Conservation (phyloP, 2,113 vertebrate species). For the Machaerirhynchus nigripectus region DNA sequence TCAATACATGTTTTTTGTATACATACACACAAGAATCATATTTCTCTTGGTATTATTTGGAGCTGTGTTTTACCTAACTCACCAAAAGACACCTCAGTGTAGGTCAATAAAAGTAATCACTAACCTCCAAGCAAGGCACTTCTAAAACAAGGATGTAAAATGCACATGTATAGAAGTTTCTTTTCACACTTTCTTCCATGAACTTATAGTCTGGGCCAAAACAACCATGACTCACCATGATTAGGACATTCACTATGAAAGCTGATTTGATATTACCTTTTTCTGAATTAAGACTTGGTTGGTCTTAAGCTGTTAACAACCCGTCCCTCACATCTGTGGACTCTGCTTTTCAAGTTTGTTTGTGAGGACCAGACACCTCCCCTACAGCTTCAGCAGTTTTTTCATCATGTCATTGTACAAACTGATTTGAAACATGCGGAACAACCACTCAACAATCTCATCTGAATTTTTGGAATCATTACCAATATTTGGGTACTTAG, state of each 20-base stretch:
- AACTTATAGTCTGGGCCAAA: not conserved
- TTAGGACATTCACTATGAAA: not conserved
- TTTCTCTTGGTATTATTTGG: not conserved
- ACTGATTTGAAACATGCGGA: not conserved
- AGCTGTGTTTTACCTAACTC: not conserved
- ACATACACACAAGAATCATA: not conserved
- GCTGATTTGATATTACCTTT: not conserved
- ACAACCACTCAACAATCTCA: not conserved
- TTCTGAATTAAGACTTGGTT: not conserved
- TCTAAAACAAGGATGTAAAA: not conserved
- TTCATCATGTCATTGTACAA: not conserved
- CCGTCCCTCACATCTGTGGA: not conserved
- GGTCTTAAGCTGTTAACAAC: not conserved
- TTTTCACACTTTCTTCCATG: not conserved
- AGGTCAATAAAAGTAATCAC: not conserved
- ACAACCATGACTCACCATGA: not conserved
- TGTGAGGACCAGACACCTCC: not conserved
- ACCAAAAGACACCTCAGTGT: not conserved
- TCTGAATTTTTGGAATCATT: not conserved
- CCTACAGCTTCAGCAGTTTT: not conserved
- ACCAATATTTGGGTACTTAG: not conserved
- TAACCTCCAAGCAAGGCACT: not conserved
- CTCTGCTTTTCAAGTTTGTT: not conserved
- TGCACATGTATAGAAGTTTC: rapidly evolving
- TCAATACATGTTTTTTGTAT: not conserved